Evolutionary conservation across 2,113 vertebrate species (phyloP).

Genomic region (Brachionichthys hirsutus): DNA sequence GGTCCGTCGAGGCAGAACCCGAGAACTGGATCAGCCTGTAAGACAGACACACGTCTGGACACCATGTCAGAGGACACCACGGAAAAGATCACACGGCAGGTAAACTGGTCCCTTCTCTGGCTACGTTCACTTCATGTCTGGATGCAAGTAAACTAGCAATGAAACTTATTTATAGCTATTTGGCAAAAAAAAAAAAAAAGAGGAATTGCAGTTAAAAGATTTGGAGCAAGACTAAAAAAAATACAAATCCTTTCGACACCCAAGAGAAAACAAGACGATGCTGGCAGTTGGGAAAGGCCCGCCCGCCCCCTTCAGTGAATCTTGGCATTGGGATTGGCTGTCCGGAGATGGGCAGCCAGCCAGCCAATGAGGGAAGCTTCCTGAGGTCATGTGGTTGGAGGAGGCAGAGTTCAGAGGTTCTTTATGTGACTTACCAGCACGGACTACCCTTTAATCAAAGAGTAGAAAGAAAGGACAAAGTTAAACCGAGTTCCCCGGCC

Average conservation of each 20-base stretch:
- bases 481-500: conserved; percentile 97
- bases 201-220: conserved; percentile 78
- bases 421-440: conserved; percentile 99
- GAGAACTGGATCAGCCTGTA: conserved; percentile 75
- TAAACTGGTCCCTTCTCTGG: conserved; percentile 41
- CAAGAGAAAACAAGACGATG: conserved; percentile 97
- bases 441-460: conserved; percentile 99
- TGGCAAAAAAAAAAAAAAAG: conserved; percentile 45
- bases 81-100: conserved; percentile 40
- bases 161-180: conserved; percentile 53
- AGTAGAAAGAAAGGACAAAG: conserved; percentile 99
- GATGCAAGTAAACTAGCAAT: conserved; percentile 58
- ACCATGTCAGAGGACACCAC: conserved; percentile 69
- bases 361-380: conserved; percentile 98
- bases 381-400: conserved; percentile 99
- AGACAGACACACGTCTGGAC: conserved; percentile 79
- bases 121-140: conserved; percentile 66
- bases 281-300: conserved; percentile 93
- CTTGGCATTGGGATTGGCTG: conserved; percentile 98
- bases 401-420: conserved; percentile 97
- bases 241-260: conserved; percentile 99
- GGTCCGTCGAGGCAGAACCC: conserved; percentile 71
- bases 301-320: conserved; percentile 97
- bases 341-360: conserved; percentile 98
- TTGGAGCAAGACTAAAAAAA: conserved; percentile 95